phyloP scores from a whole-genome alignment of 2,888 invertebrate genomes.

The Merodon equestris region DNA sequence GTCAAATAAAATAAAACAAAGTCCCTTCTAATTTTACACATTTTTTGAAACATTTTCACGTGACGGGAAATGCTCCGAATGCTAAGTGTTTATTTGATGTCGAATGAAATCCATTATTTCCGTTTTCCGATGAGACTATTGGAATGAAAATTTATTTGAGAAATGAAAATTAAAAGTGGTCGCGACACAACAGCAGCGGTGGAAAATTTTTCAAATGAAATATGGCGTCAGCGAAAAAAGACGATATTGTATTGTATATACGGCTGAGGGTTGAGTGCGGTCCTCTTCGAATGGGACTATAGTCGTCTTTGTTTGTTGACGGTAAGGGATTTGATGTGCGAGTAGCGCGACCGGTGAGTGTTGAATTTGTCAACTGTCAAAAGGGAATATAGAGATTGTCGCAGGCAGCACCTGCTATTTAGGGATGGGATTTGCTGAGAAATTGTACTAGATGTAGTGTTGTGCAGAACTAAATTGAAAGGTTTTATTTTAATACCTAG shows the following conservation, averaged over 20 bases:
- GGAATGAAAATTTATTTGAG: slow-evolving; percentile 30
- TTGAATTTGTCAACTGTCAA: slow-evolving; percentile 37
- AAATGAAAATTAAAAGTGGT: slow-evolving; percentile 24
- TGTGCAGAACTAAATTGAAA: no score
- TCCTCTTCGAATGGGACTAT: not conserved
- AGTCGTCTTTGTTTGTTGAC: slow-evolving; percentile 13
- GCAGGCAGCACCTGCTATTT: no score
- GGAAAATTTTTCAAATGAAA: slow-evolving; percentile 59
- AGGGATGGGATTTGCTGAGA: no score
- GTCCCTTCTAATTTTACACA: slow-evolving; percentile 58
- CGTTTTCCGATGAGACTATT: slow-evolving; percentile 29
- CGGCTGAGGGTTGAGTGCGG: slow-evolving; percentile 22
- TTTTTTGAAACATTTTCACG: slow-evolving; percentile 61
- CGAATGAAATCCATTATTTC: slow-evolving; percentile 52
- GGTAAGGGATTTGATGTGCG: not conserved
- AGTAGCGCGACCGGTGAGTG: not conserved
- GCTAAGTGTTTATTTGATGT: slow-evolving; percentile 41
- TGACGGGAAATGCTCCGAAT: slow-evolving; percentile 43
- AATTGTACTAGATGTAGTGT: no score
- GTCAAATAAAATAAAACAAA: slow-evolving; percentile 60
- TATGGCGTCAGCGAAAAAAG: slow-evolving; percentile 78
- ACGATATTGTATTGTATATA: slow-evolving; percentile 28
- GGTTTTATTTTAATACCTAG: not conserved
- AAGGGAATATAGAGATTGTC: not conserved
- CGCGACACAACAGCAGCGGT: slow-evolving; percentile 43